A percentile compares a stretch with the other conserved stretches of the same genome.
phyloP scores from a whole-genome alignment of 2,888 invertebrate species.

The Girardia tigrina region DNA sequence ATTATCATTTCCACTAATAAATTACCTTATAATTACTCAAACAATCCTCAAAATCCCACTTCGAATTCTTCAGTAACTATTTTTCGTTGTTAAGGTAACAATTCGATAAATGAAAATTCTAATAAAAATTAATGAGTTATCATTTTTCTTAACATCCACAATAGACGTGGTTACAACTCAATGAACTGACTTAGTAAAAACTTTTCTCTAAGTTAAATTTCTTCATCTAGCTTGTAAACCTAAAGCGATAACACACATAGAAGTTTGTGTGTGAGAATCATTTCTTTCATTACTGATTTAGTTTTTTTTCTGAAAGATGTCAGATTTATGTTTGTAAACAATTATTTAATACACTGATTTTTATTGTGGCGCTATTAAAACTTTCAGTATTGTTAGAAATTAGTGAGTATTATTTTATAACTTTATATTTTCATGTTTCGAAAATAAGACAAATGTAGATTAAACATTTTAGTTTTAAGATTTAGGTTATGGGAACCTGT shows the following conservation, averaged over 20 bases:
- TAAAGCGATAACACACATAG: neutral
- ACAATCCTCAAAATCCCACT: conserved; percentile 16
- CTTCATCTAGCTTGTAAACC: neutral
- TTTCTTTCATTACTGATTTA: neutral
- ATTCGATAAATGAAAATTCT: conserved; percentile 18
- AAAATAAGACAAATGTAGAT: too few species aligned
- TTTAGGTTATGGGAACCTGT: conserved; percentile 7
- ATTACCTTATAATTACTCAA: neutral
- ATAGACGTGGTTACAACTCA: conserved; percentile 15
- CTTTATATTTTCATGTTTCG: too few species aligned
- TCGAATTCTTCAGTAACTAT: neutral
- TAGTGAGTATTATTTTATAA: too few species aligned
- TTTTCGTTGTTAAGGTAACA: conserved; percentile 14
- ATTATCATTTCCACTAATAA: too few species aligned
- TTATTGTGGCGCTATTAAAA: neutral
- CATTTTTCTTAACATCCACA: conserved; percentile 19
- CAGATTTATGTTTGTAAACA: neutral
- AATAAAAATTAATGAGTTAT: conserved; percentile 10
- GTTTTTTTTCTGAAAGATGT: neutral
- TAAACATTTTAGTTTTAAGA: too few species aligned
- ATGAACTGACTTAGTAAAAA: neutral
- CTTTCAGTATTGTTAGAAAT: neutral
- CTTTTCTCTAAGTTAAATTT: neutral
- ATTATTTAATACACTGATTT: neutral
- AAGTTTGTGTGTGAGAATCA: neutral